These are phyloP conservation scores for Erebia palarica DNA, from an alignment of 2,888 invertebrate genomes.

Conservation along the genomic window DNA sequence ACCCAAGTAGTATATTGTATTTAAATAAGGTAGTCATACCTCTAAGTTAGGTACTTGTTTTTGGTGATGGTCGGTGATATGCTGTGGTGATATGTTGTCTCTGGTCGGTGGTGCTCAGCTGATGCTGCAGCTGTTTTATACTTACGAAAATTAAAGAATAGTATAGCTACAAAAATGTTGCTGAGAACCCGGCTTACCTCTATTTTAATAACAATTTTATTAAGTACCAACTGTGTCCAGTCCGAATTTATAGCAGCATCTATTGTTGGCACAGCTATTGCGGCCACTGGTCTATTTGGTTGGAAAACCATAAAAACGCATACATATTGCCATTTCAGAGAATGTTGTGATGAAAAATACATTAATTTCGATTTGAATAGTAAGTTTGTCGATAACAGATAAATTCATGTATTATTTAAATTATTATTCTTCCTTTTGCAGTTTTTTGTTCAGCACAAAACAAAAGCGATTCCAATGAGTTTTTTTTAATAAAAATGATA, in stretches of 20 bases:
- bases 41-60: no score
- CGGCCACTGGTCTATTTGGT: conserved; percentile 63
- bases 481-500: background rate
- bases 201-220: conserved; percentile 3
- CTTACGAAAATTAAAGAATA: no score
- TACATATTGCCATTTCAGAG: conserved; percentile 75
- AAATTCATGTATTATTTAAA: background rate
- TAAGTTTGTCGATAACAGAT: conserved; percentile 53
- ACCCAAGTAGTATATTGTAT: no score
- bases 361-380: conserved; percentile 78
- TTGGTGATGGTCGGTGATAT: no score
- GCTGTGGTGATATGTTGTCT: no score
- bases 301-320: conserved; percentile 69
- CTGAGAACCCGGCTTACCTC: conserved; percentile 5
- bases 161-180: conserved; percentile 16
- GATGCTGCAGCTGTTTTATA: no score
- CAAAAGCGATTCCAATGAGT: background rate
- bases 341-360: conserved; percentile 83
- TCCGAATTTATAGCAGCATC: conserved; percentile 60
- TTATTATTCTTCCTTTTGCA: background rate
- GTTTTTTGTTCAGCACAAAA: background rate
- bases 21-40: no score
- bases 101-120: no score
- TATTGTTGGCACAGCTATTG: conserved; percentile 54
- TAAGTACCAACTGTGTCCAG: conserved; percentile 8